phyloP scores from a whole-genome alignment of 2,797 vertebrate genomes.

The Molossus molossus region DNA sequence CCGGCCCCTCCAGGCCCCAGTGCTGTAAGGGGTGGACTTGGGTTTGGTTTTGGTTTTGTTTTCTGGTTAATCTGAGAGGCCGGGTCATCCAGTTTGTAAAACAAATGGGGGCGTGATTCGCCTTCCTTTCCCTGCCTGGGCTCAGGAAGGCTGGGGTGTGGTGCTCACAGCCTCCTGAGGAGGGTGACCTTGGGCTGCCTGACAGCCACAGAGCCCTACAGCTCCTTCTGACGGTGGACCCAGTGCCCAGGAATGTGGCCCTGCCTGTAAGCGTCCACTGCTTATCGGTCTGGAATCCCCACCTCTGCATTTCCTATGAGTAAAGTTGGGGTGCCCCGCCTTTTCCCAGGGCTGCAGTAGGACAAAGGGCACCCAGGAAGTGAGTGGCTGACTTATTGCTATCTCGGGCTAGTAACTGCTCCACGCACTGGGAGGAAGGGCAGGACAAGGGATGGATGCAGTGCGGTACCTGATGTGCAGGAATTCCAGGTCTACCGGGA shows the following conservation, averaged over 20 bases:
- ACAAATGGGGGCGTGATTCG: not conserved
- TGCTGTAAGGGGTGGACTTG: fast-evolving
- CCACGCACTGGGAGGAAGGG: not conserved
- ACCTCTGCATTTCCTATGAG: not conserved
- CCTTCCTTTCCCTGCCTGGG: too few species aligned
- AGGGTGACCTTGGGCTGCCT: not conserved
- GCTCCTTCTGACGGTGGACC: not conserved
- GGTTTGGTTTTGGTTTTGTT: not conserved
- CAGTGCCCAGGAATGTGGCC: fast-evolving
- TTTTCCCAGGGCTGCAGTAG: not conserved
- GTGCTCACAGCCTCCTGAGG: too few species aligned
- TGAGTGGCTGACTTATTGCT: not conserved
- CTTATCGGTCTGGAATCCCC: not conserved
- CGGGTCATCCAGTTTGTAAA: not conserved
- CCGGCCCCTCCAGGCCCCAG: too few species aligned
- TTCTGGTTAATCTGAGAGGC: not conserved
- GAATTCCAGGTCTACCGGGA: not conserved
- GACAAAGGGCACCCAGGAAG: not conserved
- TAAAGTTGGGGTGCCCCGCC: not conserved
- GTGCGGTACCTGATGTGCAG: not conserved
- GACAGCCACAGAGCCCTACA: fast-evolving
- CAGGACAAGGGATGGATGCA: not conserved
- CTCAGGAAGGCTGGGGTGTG: too few species aligned
- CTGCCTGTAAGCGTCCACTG: not conserved
- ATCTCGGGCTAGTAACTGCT: too few species aligned